Base-by-base conservation (phyloP, 2,797 vertebrate species). In the Serranus cabrilla region DNA sequence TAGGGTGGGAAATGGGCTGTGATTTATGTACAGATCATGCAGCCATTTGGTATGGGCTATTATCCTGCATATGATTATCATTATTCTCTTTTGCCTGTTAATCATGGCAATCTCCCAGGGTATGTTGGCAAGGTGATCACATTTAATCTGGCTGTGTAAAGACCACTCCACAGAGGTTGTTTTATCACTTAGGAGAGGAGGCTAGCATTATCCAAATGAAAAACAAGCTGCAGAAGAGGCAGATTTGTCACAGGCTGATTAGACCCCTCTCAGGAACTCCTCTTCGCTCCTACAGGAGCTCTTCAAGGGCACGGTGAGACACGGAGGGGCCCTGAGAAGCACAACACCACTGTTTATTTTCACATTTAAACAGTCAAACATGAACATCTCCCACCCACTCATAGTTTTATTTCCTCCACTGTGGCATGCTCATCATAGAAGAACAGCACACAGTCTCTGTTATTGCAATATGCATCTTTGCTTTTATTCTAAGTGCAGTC, bases 61-160 rank as follows among this genome's bases (percentile, higher is more conserved):
- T 93, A 94, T 93, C 89, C 89, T 84, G 90, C 87, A 90, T 92
- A 91, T 90, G 91, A 94, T 93, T 87, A 92, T 89, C 88, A 84
- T 94, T 91, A 92, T 91, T 93, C 84, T 92, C 87, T 90, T 87
- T 87, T 91, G 86, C 90, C 80, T 90, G 85, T 93, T 93, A 90
- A 94, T 93, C 91, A 92, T 75, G 88, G 87, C 85, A 73, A 91
- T 94, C 87, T 88, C 70, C 78, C 73, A 76, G 86, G 89, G 82
- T 82, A 73, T 82, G 86, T 83, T 88, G 86, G 87, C 88, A 93
- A 92, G 92, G 91, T 93, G 90, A 92, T 92, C 86, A 87, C 88
- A 92, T 93, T 93, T 91, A 93, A 93, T 93, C 89, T 92, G 77
- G 68, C 81, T 76, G 76, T 82, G 80, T 86, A 89, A 89, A 90